A percentile compares a stretch with the other conserved stretches of the same genome.
These are phyloP conservation scores for Labeo calbasu DNA, from an alignment of 2,797 vertebrate species.

Conservation along the genomic window DNA sequence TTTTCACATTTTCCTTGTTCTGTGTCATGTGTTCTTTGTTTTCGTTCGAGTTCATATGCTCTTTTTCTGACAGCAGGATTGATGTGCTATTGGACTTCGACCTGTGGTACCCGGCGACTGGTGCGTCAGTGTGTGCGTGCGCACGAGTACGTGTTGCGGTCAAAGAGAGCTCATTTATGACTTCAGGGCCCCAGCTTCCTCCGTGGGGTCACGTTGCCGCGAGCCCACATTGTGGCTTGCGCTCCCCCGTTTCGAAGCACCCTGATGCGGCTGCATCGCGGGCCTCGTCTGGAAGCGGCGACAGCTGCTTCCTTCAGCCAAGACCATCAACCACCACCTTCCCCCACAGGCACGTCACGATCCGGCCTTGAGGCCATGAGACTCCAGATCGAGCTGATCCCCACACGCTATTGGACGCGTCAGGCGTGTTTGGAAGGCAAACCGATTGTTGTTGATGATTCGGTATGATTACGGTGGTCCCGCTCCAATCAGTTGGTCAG, in stretches of 20 bases:
- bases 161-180: conserved; percentile 29
- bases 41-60: conserved; percentile 50
- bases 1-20: conserved; percentile 36
- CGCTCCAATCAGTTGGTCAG: conserved; percentile 46
- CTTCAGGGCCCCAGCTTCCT: conserved; percentile 47
- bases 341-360: conserved; percentile 43
- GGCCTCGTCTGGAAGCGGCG: conserved; percentile 40
- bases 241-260: conserved; percentile 27
- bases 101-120: conserved; percentile 32
- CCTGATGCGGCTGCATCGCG: conserved; percentile 40
- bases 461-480: conserved; percentile 16
- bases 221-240: conserved; percentile 55
- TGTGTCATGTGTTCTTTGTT: conserved; percentile 51
- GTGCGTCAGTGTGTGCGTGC: conserved; percentile 23
- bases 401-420: conserved; percentile 31
- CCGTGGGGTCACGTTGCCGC: conserved; percentile 47
- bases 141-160: conserved; percentile 41
- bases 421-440: conserved; percentile 38
- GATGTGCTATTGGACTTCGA: conserved; percentile 49
- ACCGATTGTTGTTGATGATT: conserved; percentile 42
- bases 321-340: conserved; percentile 52
- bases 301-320: conserved; percentile 40
- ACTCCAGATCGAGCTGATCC: conserved; percentile 33
- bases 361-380: conserved; percentile 32
- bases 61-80: conserved; percentile 49